Base-by-base conservation (phyloP, 1,140 invertebrate species). In the Caerostris extrusa region DNA sequence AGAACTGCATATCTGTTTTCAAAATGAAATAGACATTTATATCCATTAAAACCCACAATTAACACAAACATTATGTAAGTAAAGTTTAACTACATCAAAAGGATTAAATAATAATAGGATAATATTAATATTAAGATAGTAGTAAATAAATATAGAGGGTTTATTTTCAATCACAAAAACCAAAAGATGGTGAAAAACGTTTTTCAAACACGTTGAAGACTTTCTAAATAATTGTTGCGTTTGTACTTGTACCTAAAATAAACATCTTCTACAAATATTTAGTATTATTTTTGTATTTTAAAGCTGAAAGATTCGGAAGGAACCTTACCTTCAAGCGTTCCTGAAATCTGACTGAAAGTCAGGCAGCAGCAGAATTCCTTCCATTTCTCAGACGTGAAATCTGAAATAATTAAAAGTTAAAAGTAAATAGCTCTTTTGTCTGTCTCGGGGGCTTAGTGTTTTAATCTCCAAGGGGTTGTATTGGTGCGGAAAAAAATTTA, bases 371-470 rank as follows among this genome's bases (percentile, higher is more conserved):
- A 55, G 53, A 8, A 34, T 87, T 87, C 58, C 53, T 87, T 87
- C 64, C 7, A n/a, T 19, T 7, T 87, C 14, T 34, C 7, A 17
- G n/a, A 60, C 85, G 60, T 34, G 10, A 87, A 87, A 87, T 87
- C 85, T 87, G 56, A 50, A 55, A 58, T 87, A 87, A 87, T 87
- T 87, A 87, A 34, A 87, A 87, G 85, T 87, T 87, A 87, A 87
- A 87, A 87, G 85, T 64, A 87, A 87, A 87, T 87, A 87, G 85
- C 85, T 87, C 60, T 58, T 87, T 87, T 57, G n/a, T n/a, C 85
- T 61, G 56, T 87, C 85, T 87, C 85, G 50, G 17, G 60, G 85
- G 58, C 57, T 87, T 87, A 61, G 19, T 1, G n/a, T 17, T 57
- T 85, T 85, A 77, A 77, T 77, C 71, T 77, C 10, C 71, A 2